Percentiles rank a stretch among this genome's conserved stretches.
These are phyloP conservation scores for Gracilinanus agilis DNA, from an alignment of 2,113 vertebrate genomes.

Conservation along the genomic window DNA sequence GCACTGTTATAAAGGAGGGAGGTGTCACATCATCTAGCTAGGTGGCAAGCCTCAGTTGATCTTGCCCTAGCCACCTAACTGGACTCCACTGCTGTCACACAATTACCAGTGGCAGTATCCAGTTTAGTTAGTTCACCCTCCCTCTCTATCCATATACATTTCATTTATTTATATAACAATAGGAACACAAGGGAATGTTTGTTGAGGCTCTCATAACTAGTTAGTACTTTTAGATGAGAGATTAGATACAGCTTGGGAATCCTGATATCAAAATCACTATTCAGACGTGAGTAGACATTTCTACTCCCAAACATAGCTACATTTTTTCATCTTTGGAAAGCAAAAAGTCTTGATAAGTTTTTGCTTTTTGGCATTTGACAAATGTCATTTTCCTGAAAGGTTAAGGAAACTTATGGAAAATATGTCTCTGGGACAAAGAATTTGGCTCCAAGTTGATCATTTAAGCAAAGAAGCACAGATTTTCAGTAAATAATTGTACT, in stretches of 20 bases:
- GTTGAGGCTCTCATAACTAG: slow-evolving; percentile 37
- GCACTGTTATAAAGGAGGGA: no score
- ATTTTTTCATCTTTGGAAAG: slow-evolving; percentile 28
- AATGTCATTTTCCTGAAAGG: slow-evolving; percentile 56
- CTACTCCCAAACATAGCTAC: background rate
- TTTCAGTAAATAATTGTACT: slow-evolving; percentile 58
- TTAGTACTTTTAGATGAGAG: slow-evolving; percentile 42
- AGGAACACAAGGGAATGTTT: slow-evolving; percentile 50
- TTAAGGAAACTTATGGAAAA: background rate
- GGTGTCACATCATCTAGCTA: no score
- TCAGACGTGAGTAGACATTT: slow-evolving; percentile 24
- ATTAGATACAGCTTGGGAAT: slow-evolving; percentile 34
- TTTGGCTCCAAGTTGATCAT: slow-evolving; percentile 64
- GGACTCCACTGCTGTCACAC: no score
- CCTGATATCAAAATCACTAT: background rate
- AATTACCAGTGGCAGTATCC: no score
- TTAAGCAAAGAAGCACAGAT: slow-evolving; percentile 66
- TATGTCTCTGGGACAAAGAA: slow-evolving; percentile 52
- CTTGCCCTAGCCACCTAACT: no score
- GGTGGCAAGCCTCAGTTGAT: no score
- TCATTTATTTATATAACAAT: no score
- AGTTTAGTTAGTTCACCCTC: no score
- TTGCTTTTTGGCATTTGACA: slow-evolving; percentile 45
- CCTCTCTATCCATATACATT: no score
- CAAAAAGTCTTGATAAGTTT: slow-evolving; percentile 37